Percentiles rank a stretch among this genome's conserved stretches.
These are phyloP conservation scores for Pammene aurita DNA, from an alignment of 2,888 invertebrate genomes.

Conservation along the genomic window DNA sequence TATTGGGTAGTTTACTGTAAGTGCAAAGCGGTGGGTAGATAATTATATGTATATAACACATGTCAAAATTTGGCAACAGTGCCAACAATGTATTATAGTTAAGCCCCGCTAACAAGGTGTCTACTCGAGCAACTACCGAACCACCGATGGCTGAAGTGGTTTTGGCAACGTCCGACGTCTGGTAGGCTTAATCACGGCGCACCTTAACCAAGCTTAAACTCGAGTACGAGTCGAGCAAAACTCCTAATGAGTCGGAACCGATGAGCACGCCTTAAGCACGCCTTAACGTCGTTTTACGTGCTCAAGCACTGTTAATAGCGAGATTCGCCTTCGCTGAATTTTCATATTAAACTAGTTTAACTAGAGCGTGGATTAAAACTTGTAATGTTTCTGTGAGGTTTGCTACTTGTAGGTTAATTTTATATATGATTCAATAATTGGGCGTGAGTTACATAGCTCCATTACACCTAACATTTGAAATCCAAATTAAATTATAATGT, in stretches of 20 bases:
- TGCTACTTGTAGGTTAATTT: background rate
- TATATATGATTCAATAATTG: background rate
- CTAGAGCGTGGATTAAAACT: constrained; percentile 33
- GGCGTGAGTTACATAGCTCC: too few species aligned
- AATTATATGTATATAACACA: background rate
- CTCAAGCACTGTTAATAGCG: constrained; percentile 62
- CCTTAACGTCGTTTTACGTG: constrained; percentile 65
- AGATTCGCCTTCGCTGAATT: constrained; percentile 46
- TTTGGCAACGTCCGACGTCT: constrained; percentile 74
- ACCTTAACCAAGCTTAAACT: constrained; percentile 70
- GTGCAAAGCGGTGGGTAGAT: background rate
- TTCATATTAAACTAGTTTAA: constrained; percentile 45
- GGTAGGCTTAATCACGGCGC: constrained; percentile 73
- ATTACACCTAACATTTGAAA: too few species aligned
- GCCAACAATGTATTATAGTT: constrained; percentile 19
- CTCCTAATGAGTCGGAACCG: constrained; percentile 74
- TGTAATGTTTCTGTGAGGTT: constrained; percentile 29
- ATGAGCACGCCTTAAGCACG: constrained; percentile 64
- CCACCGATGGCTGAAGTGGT: constrained; percentile 68
- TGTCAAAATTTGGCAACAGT: constrained; percentile 1
- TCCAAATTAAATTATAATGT: too few species aligned
- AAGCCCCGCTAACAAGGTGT: constrained; percentile 26
- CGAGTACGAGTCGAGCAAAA: constrained; percentile 59
- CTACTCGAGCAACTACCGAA: constrained; percentile 20
- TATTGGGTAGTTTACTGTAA: too few species aligned